Conservation (phyloP, 2,113 vertebrate genomes). For the Carassius auratus region DNA sequence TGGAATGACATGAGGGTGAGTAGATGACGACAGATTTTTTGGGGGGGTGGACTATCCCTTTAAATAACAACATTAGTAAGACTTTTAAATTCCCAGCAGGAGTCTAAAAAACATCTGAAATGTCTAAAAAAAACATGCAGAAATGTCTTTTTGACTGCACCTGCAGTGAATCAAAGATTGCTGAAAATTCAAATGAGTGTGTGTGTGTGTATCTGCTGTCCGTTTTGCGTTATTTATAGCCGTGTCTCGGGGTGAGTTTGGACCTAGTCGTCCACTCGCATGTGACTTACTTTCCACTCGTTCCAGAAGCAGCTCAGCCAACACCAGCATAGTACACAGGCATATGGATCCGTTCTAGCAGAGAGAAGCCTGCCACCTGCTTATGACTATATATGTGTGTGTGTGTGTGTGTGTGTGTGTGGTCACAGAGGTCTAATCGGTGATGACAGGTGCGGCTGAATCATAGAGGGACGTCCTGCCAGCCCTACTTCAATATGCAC, state of each 20-base stretch:
- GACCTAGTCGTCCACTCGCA: constrained; percentile 43
- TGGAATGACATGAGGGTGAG: not conserved
- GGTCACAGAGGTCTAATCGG: constrained; percentile 54
- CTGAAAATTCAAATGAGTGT: not conserved
- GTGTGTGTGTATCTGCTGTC: not conserved
- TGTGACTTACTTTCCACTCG: constrained; percentile 42
- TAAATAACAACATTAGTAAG: not conserved
- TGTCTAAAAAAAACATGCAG: not conserved
- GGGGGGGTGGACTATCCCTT: not conserved
- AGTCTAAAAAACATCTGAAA: constrained; percentile 20
- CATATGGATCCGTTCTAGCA: constrained; percentile 49
- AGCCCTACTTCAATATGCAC: constrained; percentile 35
- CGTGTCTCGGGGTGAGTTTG: constrained; percentile 36
- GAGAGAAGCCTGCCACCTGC: constrained; percentile 47
- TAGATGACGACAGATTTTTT: not conserved
- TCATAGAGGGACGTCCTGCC: constrained; percentile 53
- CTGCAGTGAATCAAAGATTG: not conserved
- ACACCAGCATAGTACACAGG: constrained; percentile 44
- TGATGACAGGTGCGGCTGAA: constrained; percentile 56
- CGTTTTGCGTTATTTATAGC: constrained; percentile 55
- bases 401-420: constrained; percentile 49
- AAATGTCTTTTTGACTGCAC: not conserved
- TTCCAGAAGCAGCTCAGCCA: constrained; percentile 46
- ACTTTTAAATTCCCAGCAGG: constrained; percentile 14
- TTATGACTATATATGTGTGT: constrained; percentile 37